Base-by-base conservation (phyloP, 2,888 invertebrate species). In the Coremacera marginata region DNA sequence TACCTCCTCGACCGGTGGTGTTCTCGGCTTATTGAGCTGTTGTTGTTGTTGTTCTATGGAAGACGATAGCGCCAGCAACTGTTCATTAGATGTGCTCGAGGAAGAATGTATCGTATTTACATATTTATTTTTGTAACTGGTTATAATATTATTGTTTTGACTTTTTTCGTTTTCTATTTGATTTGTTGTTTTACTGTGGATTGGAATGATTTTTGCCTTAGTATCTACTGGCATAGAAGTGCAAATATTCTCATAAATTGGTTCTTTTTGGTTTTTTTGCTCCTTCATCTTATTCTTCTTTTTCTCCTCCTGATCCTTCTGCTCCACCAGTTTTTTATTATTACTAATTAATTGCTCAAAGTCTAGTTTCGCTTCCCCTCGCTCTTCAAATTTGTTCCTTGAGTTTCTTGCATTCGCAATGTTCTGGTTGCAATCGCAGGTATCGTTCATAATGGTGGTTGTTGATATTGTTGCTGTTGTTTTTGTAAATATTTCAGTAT, bases 231-330 rank as follows among this genome's bases (percentile, higher is more conserved):
- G 57, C 4, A 22, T 83, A 84, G 87, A 83, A 83, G 86, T 81
- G 79, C 86, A 84, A 80, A 83, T 84, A 68, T 90, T 89, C 81
- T 91, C 91, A 86, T 91, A 91, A 80, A 90, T 90, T 73, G 90
- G 88, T 82, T 89, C 89, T 71, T 80, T 70, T 44, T 60, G 70
- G 34, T 51, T 60, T 51, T 9, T 57, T 25, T 22, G 16, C 19
- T 68, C 52, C 74, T 76, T 82, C 75, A 62, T 52, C 62, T 75
- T 68, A 65, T 70, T 76, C 25, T 78, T 63, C 27, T 73, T 76
- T n/a, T 78, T 73, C 14, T 70, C 63, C 55, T 70, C 70, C 71
- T 62, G 19, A 14, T 71, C 75, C 52, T 22, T 14, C 5, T 27
- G 31, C 27, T 63, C 16, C 63, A 31, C n/a, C 22, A 60, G 44